Base-by-base conservation (phyloP, 2,888 invertebrate genomes). In the Theristus sp. region DNA sequence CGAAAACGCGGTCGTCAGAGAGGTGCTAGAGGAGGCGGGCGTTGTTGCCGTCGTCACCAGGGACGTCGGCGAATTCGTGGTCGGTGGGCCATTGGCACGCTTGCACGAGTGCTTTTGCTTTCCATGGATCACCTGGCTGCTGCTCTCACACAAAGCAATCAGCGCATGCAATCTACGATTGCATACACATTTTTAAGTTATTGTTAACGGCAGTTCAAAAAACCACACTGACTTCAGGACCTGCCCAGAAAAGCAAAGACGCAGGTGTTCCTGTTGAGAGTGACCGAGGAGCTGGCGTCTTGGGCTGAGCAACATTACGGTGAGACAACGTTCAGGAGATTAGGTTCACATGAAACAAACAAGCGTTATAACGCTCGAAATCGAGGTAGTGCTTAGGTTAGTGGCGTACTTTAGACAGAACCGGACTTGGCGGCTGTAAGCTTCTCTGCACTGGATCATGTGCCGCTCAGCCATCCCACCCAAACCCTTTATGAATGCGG, bases 11-110 rank as follows among this genome's bases (percentile, higher is more conserved):
- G 94, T 94, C 28, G 83, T 86, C 69, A 81, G 94, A 61, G 94
- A 96, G 79, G 89, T 91, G 57, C 81, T 86, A 66, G 94, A 96
- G 75, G 96, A 96, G 75, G 94, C 94, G 61, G 96, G 94, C 56
- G 93, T 93, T 65, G 81, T 85, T 70, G 94, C 93, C 68, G 84
- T 84, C 73, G 80, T 93, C 62, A 87, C 87, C 64, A 82, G 90
- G 67, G 86, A 86, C 73, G 82, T 94, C 64, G 94, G 94, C 58
- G 83, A 89, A 65, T 94, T 96, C 78, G 91, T 93, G 83, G 93
- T 91, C 2, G 56, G 62, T 56, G 20, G 10, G 38, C 10, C 10
- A 6, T 13, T 38, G 38, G 17, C 38, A n/a, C n/a, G n/a, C n/a
- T n/a, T n/a, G n/a, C n/a, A n/a, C n/a, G n/a, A n/a, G n/a, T n/a